Evolutionary conservation across 2,113 vertebrate genomes (phyloP).

Genomic region (Protobothrops mucrosquamatus): DNA sequence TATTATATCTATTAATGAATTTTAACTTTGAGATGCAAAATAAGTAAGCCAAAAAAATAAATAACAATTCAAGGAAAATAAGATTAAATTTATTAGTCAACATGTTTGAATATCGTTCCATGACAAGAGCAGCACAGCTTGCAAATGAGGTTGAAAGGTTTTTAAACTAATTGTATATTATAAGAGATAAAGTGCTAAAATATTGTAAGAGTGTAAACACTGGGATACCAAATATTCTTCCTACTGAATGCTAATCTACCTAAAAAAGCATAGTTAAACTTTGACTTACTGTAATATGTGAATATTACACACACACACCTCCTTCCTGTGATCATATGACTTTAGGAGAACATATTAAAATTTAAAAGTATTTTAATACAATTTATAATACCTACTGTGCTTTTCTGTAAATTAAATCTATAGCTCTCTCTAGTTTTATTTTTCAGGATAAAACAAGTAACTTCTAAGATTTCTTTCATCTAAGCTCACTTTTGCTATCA

Average conservation of each 20-base stretch:
- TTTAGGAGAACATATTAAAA: background rate
- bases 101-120: background rate
- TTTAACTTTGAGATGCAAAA: background rate
- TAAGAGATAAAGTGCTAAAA: background rate
- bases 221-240: background rate
- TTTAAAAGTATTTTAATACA: background rate
- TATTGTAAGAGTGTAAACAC: background rate
- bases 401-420: background rate
- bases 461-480: background rate
- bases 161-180: background rate
- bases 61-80: background rate
- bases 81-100: background rate
- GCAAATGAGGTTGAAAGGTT: background rate
- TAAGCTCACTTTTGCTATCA: background rate
- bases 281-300: background rate
- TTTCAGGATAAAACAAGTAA: no score
- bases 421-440: background rate
- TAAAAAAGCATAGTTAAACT: background rate
- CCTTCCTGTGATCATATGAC: background rate
- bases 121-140: background rate
- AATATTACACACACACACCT: no score
- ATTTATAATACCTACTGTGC: background rate
- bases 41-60: background rate
- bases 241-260: background rate
- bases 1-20: background rate